phyloP scores from a whole-genome alignment of 2,797 vertebrate genomes.

The Toxotes lorentzi region DNA sequence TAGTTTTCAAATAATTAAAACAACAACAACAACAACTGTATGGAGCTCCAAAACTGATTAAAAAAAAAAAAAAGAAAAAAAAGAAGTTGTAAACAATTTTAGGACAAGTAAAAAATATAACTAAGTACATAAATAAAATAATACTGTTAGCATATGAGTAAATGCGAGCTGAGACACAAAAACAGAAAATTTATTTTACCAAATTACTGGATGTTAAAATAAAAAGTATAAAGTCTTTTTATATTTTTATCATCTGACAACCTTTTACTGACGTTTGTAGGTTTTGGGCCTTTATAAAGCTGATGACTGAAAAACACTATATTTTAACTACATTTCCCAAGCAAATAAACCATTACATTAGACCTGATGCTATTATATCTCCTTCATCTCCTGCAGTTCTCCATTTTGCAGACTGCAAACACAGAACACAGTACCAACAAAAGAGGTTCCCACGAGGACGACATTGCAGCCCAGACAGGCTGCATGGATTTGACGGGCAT shows the following conservation, averaged over 20 bases:
- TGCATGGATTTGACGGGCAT: slow-evolving; percentile 84
- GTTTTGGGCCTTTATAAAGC: neutral
- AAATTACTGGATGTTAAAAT: neutral
- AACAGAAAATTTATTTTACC: neutral
- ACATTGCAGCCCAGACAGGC: slow-evolving; percentile 78
- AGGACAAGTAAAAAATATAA: neutral
- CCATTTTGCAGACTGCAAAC: neutral
- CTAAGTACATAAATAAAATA: too few relatives aligned
- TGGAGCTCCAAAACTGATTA: neutral
- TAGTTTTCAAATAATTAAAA: neutral
- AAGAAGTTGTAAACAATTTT: neutral
- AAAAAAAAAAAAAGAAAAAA: too few relatives aligned
- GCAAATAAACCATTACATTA: neutral
- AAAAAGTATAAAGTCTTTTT: neutral
- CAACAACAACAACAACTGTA: neutral
- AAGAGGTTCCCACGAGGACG: slow-evolving; percentile 87
- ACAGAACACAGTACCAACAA: slow-evolving; percentile 75
- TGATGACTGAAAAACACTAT: neutral
- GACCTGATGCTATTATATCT: neutral
- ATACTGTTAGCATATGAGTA: neutral
- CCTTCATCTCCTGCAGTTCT: neutral
- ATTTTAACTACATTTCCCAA: neutral
- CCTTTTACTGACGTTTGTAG: neutral
- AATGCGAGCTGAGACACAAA: too few relatives aligned
- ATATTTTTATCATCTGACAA: neutral